These are phyloP conservation scores for Erebia epiphron DNA, from an alignment of 2,888 invertebrate species.

Conservation along the genomic window DNA sequence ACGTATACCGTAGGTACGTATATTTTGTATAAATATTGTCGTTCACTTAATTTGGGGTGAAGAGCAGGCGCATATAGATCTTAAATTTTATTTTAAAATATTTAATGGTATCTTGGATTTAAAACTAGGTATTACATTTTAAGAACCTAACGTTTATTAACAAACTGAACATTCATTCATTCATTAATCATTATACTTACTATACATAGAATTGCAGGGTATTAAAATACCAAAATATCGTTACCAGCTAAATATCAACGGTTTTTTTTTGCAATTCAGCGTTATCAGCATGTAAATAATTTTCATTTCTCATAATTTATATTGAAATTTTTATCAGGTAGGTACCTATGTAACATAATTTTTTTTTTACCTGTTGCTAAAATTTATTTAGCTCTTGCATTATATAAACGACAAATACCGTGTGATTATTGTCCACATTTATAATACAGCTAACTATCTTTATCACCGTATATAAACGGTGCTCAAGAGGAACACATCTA, in stretches of 20 bases:
- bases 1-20: not conserved
- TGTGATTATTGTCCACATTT: no score
- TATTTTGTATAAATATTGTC: constrained; percentile 9
- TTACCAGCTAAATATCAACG: constrained; percentile 44
- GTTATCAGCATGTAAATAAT: not conserved
- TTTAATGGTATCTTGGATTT: not conserved
- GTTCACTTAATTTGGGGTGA: not conserved
- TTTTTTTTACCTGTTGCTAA: not conserved
- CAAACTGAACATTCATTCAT: not conserved
- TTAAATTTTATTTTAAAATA: constrained; percentile 15
- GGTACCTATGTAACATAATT: not conserved
- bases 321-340: not conserved
- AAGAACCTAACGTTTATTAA: not conserved
- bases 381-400: no score
- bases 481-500: no score
- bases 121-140: constrained; percentile 3
- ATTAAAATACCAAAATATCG: constrained; percentile 57
- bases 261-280: constrained; percentile 6
- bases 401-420: no score
- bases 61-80: constrained; percentile 10
- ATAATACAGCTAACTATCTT: no score
- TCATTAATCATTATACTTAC: not conserved
- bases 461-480: no score
- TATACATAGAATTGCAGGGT: constrained; percentile 29
- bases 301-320: not conserved